A percentile compares a stretch with the other conserved stretches of the same genome.
Conservation (phyloP, 2,888 invertebrate genomes). For the Leptodirus hochenwartii region DNA sequence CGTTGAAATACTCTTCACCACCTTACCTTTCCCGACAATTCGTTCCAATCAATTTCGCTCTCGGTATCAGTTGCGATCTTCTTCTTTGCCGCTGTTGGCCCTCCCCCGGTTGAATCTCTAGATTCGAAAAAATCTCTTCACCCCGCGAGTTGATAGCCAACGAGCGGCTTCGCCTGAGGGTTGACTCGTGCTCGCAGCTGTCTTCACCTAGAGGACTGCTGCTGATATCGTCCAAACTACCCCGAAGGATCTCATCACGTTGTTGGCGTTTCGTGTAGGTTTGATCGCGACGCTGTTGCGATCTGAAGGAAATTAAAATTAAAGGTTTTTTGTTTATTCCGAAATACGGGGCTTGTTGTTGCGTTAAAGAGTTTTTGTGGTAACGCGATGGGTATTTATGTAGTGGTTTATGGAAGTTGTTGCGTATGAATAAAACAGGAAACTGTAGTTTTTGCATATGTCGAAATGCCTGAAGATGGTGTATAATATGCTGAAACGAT, state of each 20-base stretch:
- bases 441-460: no score
- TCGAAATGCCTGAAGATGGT: no score
- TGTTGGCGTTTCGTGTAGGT: constrained; percentile 14
- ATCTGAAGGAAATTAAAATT: no score
- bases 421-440: no score
- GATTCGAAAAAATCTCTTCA: constrained; percentile 57
- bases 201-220: constrained; percentile 19
- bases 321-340: no score
- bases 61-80: constrained; percentile 60
- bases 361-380: no score
- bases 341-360: no score
- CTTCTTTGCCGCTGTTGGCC: constrained; percentile 27
- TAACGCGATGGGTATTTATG: no score
- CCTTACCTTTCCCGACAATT: no score
- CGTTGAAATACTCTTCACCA: no score
- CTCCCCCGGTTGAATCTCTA: constrained; percentile 41
- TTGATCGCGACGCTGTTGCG: constrained; percentile 12
- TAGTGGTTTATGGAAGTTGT: no score
- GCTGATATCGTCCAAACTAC: constrained; percentile 26
- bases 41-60: constrained; percentile 62
- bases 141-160: constrained; percentile 51
- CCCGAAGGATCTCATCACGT: constrained; percentile 14
- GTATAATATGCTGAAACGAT: no score
- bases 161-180: constrained; percentile 47
- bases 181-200: constrained; percentile 14